These are phyloP conservation scores for Galaxias olidus DNA, from an alignment of 2,797 vertebrate genomes.

Conservation along the genomic window DNA sequence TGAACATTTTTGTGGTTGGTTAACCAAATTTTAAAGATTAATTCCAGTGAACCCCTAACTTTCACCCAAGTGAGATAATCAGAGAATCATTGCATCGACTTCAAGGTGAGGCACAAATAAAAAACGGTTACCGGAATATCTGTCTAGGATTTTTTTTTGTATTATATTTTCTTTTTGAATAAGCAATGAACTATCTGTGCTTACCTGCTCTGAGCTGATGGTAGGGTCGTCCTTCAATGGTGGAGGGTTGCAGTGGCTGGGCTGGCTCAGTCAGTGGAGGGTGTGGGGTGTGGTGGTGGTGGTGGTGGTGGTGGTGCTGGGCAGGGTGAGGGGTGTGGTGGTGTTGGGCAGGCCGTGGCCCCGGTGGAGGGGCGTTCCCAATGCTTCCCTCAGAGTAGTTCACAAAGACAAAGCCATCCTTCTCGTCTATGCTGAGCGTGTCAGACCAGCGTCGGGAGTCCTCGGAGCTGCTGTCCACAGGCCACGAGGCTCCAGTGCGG, in stretches of 20 bases:
- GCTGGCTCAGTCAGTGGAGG: slow-evolving; percentile 37
- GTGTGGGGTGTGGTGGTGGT: slow-evolving; percentile 46
- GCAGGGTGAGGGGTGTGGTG: slow-evolving; percentile 65
- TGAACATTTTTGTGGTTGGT: too few species aligned
- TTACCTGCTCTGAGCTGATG: slow-evolving; percentile 91
- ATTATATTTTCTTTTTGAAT: too few species aligned
- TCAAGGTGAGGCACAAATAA: too few species aligned
- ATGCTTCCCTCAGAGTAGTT: slow-evolving; percentile 89
- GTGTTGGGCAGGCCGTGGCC: slow-evolving; percentile 36
- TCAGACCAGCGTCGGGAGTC: slow-evolving; percentile 96
- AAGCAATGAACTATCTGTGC: slow-evolving; percentile 6
- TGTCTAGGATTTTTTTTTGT: too few species aligned
- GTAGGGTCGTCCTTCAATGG: slow-evolving; percentile 79
- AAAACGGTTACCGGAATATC: too few species aligned
- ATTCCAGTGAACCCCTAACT: too few species aligned
- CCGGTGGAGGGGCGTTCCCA: too few species aligned
- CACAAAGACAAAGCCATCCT: slow-evolving; percentile 96
- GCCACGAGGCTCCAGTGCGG: slow-evolving; percentile 78
- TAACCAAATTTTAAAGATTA: too few species aligned
- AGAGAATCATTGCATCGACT: too few species aligned
- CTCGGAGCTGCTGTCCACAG: slow-evolving; percentile 89
- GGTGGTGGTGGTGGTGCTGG: slow-evolving; percentile 48
- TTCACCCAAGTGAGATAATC: too few species aligned
- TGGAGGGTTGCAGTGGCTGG: slow-evolving; percentile 75
- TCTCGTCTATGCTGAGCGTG: slow-evolving; percentile 95